Evolutionary conservation across 2,888 invertebrate genomes (phyloP).

Genomic region (Drosophila quasianomalipes): DNA sequence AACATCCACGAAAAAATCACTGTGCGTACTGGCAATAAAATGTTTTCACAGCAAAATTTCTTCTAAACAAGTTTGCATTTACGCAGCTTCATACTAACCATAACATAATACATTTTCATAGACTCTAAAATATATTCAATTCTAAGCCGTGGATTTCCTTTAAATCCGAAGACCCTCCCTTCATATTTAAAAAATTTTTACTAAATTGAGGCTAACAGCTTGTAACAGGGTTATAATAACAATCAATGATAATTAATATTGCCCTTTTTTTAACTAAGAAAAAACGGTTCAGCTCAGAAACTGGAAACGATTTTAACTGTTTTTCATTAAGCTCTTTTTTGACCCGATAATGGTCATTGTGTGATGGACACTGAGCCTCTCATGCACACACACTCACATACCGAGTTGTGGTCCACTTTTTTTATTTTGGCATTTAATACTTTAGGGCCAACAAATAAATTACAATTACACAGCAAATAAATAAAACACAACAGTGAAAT

Average conservation of each 20-base stretch:
- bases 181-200: not conserved
- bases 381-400: not conserved
- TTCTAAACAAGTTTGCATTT: not conserved
- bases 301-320: conserved; percentile 27
- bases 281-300: conserved; percentile 9
- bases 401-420: conserved; percentile 31
- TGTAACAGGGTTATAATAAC: not conserved
- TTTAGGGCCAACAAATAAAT: conserved; percentile 63
- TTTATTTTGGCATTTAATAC: conserved; percentile 66
- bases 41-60: not conserved
- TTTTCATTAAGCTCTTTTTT: conserved; percentile 32
- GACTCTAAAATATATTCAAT: not conserved
- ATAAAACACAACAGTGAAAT: conserved; percentile 24
- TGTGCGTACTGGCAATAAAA: conserved; percentile 7
- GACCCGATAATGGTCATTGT: conserved; percentile 38
- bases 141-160: not conserved
- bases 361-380: conserved; percentile 7
- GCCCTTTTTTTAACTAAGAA: not conserved
- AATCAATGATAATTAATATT: conserved; percentile 1
- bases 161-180: not conserved
- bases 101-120: not conserved
- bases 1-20: not conserved
- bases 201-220: not conserved
- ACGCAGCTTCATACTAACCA: not conserved
- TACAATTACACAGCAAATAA: conserved; percentile 48